Evolutionary conservation across 2,797 vertebrate genomes (phyloP), one percentile per base, ranked within the genome.

Genomic region (Eremophila alpestris): DNA sequence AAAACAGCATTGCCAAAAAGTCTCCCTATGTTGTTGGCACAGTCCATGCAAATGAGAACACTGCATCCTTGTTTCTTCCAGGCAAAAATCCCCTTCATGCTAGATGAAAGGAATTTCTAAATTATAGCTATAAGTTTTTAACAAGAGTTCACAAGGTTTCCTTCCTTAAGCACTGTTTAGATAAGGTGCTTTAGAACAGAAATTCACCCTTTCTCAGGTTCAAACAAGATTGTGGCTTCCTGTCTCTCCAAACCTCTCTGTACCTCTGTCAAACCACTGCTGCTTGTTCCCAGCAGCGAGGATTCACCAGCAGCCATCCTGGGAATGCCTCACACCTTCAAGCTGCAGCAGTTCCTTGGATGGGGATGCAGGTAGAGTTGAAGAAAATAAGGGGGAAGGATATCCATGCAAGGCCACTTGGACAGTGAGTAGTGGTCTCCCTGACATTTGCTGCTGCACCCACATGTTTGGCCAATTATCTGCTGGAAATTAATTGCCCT

Each of bases 91-190:
- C 48, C 89, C 94, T 95, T 96, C 80, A 93, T 91, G 80, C 60
- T 79, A 94, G 94, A 96, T 95, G 89, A 97, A 97, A 95, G 92
- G 64, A 82, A 29, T 70, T 93, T 43, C 41, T 96, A 90, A 96
- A 96, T 93, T 94, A 91, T 3, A 94, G 85, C 77, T 91, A 51
- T 82, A 74, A 11, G 63, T 94, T 95, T 96, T 91, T 96, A 95
- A 90, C 69, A 86, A 48, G 85, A 89, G 80, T 94, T 94, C 95
- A 95, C 52, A 89, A 93, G 68, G 63, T 89, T 91, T 93, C 43
- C 79, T 91, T 93, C 85, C 87, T 90, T 67, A 55, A 80, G 12
- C 4, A 43, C 51, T 90, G 93, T 94, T 94, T 94, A 93, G 89
- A 89, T 88, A 78, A 83, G 85, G 77, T 43, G 10, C n/a, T 78